phyloP scores from a whole-genome alignment of 2,888 invertebrate genomes.

The Zelleria hepariella region DNA sequence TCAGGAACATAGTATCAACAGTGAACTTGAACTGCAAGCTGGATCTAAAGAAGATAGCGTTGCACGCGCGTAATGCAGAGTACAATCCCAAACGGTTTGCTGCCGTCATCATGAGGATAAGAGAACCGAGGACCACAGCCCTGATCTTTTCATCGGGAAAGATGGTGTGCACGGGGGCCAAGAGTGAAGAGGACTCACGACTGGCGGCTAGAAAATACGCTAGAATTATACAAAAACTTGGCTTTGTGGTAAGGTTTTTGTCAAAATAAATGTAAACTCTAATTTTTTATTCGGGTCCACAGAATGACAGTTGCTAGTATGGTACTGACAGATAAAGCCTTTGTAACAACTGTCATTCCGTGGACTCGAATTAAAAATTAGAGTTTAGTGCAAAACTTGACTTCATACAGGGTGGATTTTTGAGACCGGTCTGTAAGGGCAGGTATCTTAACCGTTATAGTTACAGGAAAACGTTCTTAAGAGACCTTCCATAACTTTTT shows the following conservation, averaged over 20 bases:
- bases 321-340: too few species aligned
- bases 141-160: conserved; percentile 86
- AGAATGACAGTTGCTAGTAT: too few species aligned
- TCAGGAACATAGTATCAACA: conserved; percentile 97
- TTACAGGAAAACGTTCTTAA: too few species aligned
- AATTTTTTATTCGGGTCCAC: too few species aligned
- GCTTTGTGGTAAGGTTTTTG: conserved; percentile 81
- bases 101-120: conserved; percentile 97
- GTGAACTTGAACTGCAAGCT: conserved; percentile 96
- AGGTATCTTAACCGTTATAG: too few species aligned
- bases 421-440: too few species aligned
- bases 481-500: too few species aligned
- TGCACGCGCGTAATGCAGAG: conserved; percentile 98
- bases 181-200: conserved; percentile 84
- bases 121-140: conserved; percentile 87
- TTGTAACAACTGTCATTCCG: too few species aligned
- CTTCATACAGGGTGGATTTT: too few species aligned
- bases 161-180: conserved; percentile 88
- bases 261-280: too few species aligned
- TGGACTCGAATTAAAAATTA: too few species aligned
- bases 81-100: conserved; percentile 99
- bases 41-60: conserved; percentile 96
- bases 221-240: conserved; percentile 86
- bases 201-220: conserved; percentile 87
- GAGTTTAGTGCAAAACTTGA: too few species aligned